A percentile compares a stretch with the other conserved stretches of the same genome.
These are phyloP conservation scores for Pseudobourletiella spinata DNA, from an alignment of 1,140 invertebrate genomes.

Conservation along the genomic window DNA sequence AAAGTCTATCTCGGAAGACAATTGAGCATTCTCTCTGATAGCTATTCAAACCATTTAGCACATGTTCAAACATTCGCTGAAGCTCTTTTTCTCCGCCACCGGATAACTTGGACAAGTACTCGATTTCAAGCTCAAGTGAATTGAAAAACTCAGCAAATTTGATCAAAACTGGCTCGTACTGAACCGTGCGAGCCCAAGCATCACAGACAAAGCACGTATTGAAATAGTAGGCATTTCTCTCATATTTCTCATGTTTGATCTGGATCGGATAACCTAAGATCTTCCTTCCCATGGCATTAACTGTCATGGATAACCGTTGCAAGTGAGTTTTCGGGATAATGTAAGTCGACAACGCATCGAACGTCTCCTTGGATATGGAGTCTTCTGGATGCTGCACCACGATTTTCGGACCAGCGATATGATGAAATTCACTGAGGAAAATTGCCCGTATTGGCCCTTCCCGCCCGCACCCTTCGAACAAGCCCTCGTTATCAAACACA, in stretches of 20 bases:
- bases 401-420: constrained; percentile 69
- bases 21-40: constrained; percentile 27
- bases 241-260: constrained; percentile 81
- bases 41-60: constrained; percentile 40
- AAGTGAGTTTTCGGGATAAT: constrained; percentile 91
- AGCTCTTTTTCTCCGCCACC: constrained; percentile 39
- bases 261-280: constrained; percentile 86
- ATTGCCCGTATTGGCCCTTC: constrained; percentile 67
- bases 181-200: constrained; percentile 71
- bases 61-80: constrained; percentile 38
- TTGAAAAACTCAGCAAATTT: constrained; percentile 81
- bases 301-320: constrained; percentile 76
- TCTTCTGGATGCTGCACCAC: constrained; percentile 67
- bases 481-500: constrained; percentile 13
- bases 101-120: constrained; percentile 40
- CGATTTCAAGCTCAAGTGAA: constrained; percentile 38
- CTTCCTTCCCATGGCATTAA: constrained; percentile 73
- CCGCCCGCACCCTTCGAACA: constrained; percentile 48
- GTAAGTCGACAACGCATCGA: constrained; percentile 87
- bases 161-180: constrained; percentile 86
- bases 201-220: constrained; percentile 94
- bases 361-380: constrained; percentile 81
- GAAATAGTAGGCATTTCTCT: constrained; percentile 88
- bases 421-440: constrained; percentile 63
- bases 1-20: constrained; percentile 28